Evolutionary conservation across 2,888 invertebrate species (phyloP).

Genomic region (Drosophila atripex): DNA sequence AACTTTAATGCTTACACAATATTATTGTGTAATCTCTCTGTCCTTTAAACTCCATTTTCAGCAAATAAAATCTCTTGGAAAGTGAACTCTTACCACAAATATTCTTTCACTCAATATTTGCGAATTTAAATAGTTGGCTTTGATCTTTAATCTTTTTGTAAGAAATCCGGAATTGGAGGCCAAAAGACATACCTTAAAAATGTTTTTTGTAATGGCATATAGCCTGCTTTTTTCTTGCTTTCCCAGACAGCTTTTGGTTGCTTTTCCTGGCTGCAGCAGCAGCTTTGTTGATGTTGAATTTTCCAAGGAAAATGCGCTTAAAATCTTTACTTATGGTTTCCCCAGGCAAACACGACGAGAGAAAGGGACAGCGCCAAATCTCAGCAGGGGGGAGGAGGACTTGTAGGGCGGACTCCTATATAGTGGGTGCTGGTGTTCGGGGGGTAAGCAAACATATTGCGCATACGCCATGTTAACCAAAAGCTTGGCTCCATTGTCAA

Average conservation of each 20-base stretch:
- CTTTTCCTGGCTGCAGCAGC: constrained; percentile 36
- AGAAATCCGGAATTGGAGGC: constrained; percentile 14
- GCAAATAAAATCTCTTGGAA: constrained; percentile 52
- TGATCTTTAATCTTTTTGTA: constrained; percentile 20
- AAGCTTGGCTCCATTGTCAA: constrained; percentile 75
- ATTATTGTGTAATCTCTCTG: constrained; percentile 10
- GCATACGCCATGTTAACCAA: constrained; percentile 78
- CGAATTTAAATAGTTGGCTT: constrained; percentile 36
- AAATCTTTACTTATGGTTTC: constrained; percentile 75
- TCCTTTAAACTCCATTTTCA: neutral
- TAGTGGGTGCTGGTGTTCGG: neutral
- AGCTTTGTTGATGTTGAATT: constrained; percentile 50
- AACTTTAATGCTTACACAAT: neutral
- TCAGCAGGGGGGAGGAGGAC: constrained; percentile 10
- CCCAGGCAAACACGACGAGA: constrained; percentile 41
- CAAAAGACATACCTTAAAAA: constrained; percentile 10
- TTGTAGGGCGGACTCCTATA: no score
- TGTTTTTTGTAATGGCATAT: constrained; percentile 45
- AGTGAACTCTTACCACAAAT: constrained; percentile 44
- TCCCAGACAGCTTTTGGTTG: constrained; percentile 37
- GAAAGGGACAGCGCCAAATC: constrained; percentile 24
- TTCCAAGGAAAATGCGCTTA: constrained; percentile 66
- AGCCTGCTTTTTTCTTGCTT: constrained; percentile 32
- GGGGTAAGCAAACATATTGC: constrained; percentile 73
- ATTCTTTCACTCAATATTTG: constrained; percentile 24